phyloP scores from a whole-genome alignment of 2,888 invertebrate genomes.

The Chymomyza amoena region DNA sequence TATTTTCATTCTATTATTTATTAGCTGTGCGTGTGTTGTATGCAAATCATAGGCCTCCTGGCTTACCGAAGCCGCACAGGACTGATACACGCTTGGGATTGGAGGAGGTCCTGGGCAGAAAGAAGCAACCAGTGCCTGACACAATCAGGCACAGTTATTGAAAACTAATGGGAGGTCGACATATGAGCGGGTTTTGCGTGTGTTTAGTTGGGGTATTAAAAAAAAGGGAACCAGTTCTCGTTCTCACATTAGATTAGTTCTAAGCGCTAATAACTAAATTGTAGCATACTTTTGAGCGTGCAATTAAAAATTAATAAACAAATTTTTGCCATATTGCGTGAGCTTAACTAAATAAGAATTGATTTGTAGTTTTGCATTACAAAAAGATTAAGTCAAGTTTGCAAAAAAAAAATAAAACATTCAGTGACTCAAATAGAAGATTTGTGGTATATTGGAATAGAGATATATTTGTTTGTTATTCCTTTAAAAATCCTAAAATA shows the following conservation, averaged over 20 bases:
- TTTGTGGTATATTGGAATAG: too few relatives aligned
- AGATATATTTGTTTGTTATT: too few relatives aligned
- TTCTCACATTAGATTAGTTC: neutral
- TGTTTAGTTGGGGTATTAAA: too few relatives aligned
- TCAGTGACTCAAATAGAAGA: too few relatives aligned
- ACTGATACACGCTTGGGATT: constrained; percentile 59
- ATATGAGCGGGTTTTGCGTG: neutral
- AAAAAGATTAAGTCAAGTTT: too few relatives aligned
- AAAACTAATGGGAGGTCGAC: constrained; percentile 37
- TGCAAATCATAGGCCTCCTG: constrained; percentile 57
- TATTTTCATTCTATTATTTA: constrained; percentile 57
- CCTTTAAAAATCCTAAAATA: too few relatives aligned
- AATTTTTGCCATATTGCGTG: too few relatives aligned
- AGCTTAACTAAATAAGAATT: too few relatives aligned
- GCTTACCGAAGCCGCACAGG: constrained; percentile 10
- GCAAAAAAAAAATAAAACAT: too few relatives aligned
- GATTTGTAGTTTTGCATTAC: too few relatives aligned
- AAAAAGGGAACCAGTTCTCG: neutral
- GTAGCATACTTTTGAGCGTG: neutral
- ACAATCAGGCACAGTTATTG: constrained; percentile 70
- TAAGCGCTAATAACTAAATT: neutral
- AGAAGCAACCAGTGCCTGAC: constrained; percentile 51
- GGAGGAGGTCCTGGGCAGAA: neutral
- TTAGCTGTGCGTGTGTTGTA: constrained; percentile 66
- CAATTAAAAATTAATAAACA: neutral